Conservation (phyloP, 37 sponge, comb jelly and placozoan species). For the Spongilla lacustris region DNA sequence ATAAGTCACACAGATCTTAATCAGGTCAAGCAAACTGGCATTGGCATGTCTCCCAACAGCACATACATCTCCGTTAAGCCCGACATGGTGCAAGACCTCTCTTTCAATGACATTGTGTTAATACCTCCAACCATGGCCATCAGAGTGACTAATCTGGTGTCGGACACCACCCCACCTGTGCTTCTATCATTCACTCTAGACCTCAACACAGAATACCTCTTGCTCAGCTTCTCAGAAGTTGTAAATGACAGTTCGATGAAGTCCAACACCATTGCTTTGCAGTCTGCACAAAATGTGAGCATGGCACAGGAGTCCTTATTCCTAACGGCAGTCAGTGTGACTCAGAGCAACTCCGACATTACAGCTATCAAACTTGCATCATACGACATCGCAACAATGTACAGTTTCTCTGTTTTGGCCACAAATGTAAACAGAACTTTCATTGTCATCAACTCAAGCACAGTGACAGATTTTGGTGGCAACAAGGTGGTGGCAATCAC, state of each 20-base stretch:
- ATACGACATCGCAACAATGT: conserved; percentile 57
- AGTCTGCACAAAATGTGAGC: conserved; percentile 29
- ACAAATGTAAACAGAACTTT: conserved; percentile 55
- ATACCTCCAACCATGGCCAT: conserved; percentile 45
- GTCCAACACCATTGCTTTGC: conserved; percentile 64
- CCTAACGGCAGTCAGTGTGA: background rate
- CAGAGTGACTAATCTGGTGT: conserved; percentile 43
- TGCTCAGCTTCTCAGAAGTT: conserved; percentile 77
- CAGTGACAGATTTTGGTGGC: conserved; percentile 66
- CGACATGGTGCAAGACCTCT: conserved; percentile 53
- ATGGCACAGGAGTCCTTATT: conserved; percentile 3
- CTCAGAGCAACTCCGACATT: conserved; percentile 28
- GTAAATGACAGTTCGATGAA: conserved; percentile 54
- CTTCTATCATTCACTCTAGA: conserved; percentile 71
- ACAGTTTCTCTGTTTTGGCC: conserved; percentile 51
- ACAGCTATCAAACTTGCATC: conserved; percentile 34
- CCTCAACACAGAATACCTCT: conserved; percentile 57
- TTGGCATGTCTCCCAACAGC: conserved; percentile 42
- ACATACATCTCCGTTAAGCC: conserved; percentile 71
- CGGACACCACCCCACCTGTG: conserved; percentile 63
- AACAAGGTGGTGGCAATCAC: conserved; percentile 50
- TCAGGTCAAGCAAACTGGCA: conserved; percentile 46
- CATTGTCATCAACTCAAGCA: conserved; percentile 36
- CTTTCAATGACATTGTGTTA: conserved; percentile 24
- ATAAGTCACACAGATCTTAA: conserved; percentile 65